Conservation (phyloP, 2,113 vertebrate genomes). For the Lycocorax pyrrhopterus region DNA sequence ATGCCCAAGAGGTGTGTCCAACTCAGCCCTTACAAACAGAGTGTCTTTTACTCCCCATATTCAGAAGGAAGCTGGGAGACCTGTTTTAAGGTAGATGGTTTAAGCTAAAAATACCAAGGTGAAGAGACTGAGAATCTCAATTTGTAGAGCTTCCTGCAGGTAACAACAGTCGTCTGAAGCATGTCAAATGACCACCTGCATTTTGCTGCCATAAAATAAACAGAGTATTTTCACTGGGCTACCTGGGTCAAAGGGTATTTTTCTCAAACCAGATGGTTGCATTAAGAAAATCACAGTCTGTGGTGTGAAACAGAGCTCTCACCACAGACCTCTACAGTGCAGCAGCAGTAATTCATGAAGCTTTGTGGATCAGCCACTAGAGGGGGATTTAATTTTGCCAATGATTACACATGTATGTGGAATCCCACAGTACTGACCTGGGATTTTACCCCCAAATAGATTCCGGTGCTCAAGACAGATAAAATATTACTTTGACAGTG, state of each 20-base stretch:
- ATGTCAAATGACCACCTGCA: background rate
- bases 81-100: background rate
- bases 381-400: slow-evolving; percentile 44
- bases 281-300: background rate
- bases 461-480: background rate
- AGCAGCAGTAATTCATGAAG: background rate
- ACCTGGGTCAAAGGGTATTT: background rate
- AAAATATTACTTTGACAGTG: background rate
- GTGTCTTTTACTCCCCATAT: background rate
- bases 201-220: background rate
- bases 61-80: background rate
- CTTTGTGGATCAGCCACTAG: slow-evolving; percentile 15
- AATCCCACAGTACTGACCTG: background rate
- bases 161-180: background rate
- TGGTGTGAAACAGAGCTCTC: background rate
- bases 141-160: background rate
- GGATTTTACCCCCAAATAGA: background rate
- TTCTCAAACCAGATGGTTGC: background rate
- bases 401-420: fast-evolving
- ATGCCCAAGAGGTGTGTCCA: background rate
- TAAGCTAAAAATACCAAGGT: background rate
- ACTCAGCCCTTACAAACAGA: background rate
- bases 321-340: background rate
- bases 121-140: background rate
- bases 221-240: background rate